Base-by-base conservation (phyloP, 1,140 invertebrate species). In the Ruditapes philippinarum region DNA sequence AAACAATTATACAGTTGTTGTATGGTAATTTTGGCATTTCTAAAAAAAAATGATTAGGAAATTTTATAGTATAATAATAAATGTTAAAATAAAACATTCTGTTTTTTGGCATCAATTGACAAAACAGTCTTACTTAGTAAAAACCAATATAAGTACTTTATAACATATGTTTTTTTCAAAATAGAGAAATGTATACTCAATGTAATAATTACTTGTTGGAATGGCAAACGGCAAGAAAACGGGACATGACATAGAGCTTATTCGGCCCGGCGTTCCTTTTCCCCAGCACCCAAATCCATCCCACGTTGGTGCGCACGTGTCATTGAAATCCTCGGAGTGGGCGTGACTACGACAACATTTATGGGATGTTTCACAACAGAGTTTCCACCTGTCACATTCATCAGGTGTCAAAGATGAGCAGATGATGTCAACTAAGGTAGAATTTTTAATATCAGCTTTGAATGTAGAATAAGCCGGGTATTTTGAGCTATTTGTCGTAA, bases 261-360 rank as follows among this genome's bases (percentile, higher is more conserved):
- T 97, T 74, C 95, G 94, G 91, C 98, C 98, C 31, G 98, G 97
- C 12, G 96, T 96, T 14, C 98, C 98, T 92, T 97, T 97, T 33
- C 97, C 97, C 98, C 98, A 98, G 95, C 98, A 98, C 4, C 97
- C 97, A 98, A 98, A 98, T 49, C 97, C 97, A 96, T 98, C 98
- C 95, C 98, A 98, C 7, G 97, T 97, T 74, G 97, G 96, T 28
- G 96, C 96, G 95, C 98, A 98, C 19, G 91, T 90, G 31, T 76
- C 57, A 22, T 94, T 92, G 83, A 94, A 95, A 40, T 62, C 22
- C 0, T 95, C 94, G 2, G 91, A 88, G 28, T 96, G 92, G 22
- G 88, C 22, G 14, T 94, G 93, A 9, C 80, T 57, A 36, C 78
- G 45, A 70, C 93, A 94, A 79, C 93, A 94, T 0, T 86, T 36